Base-by-base conservation (phyloP, 2,888 invertebrate species). In the Chaetogeoica ovagalla region DNA sequence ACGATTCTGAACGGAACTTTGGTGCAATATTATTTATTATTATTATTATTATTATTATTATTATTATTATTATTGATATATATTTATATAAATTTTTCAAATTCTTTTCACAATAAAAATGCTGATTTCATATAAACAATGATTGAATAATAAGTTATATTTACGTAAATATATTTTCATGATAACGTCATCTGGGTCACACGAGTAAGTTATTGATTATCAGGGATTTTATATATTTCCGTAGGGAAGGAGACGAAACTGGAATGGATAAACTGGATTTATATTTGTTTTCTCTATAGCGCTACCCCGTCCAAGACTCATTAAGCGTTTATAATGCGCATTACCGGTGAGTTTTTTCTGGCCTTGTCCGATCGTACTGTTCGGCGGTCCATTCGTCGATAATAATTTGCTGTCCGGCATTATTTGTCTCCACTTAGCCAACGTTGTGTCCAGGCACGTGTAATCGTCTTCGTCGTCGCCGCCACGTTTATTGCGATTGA, bases 341-440 rank as follows among this genome's bases (percentile, higher is more conserved):
- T 55, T 59, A 75, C 75, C 75, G 13, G 66, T 19, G 57, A 15
- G 23, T 8, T 57, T 75, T 39, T 66, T 75, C 23, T 66, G 66
- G 7, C 11, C 43, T 1, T 23, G 19, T 8, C 39, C 66, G 0
- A 66, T 13, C 57, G 21, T 21, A 15, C 39, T 57, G 39, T 39
- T 66, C 3, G 75, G 23, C 3, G 75, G 23, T 59, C 19, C 13
- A 2, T 59, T 57, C 0, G 39, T 60, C 43, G 23, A 19, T 23
- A 11, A 23, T 13, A 11, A 23, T 19, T 82, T 81, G 48, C 9
- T 81, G 19, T 82, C 82, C 1, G 91, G 90, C 52, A 91, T 85
- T 15, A 88, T 88, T 7, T 91, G 90, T 84, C 91, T 92, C 92
- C 92, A 93, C 84, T 90, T 89, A 1, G 89, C 87, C 84, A 91